These are phyloP conservation scores for Diabrotica balteata DNA, from an alignment of 2,888 invertebrate species.

Conservation along the genomic window DNA sequence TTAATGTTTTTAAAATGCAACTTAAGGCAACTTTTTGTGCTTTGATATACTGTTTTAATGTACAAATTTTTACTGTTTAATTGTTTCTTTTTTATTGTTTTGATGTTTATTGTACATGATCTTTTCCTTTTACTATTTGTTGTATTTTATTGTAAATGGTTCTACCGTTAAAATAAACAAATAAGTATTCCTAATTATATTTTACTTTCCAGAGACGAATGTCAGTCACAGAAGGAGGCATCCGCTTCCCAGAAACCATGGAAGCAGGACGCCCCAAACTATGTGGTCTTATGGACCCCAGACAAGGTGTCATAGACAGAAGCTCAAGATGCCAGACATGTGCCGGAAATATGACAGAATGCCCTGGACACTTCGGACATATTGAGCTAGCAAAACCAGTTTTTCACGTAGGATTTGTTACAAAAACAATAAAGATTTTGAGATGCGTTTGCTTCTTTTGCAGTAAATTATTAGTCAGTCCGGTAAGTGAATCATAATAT, in stretches of 20 bases:
- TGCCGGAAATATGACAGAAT: slow-evolving; percentile 97
- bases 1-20: too few relatives aligned
- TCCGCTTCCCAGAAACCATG: slow-evolving; percentile 96
- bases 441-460: slow-evolving; percentile 99
- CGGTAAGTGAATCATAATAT: slow-evolving; percentile 70
- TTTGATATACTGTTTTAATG: too few relatives aligned
- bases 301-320: slow-evolving; percentile 97
- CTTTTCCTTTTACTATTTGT: too few relatives aligned
- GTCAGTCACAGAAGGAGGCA: slow-evolving; percentile 98
- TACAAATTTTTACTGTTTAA: too few relatives aligned
- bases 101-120: too few relatives aligned
- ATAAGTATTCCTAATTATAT: too few relatives aligned
- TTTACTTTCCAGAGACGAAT: slow-evolving; percentile 82
- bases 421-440: slow-evolving; percentile 96
- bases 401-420: slow-evolving; percentile 96
- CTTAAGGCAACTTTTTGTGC: too few relatives aligned
- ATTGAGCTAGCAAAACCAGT: slow-evolving; percentile 98
- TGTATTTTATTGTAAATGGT: too few relatives aligned
- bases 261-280: slow-evolving; percentile 98
- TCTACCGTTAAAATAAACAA: too few relatives aligned
- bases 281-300: slow-evolving; percentile 98
- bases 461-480: slow-evolving; percentile 94
- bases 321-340: slow-evolving; percentile 94
- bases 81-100: too few relatives aligned
- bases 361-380: slow-evolving; percentile 99